A percentile compares a stretch with the other conserved stretches of the same genome.
phyloP scores from a whole-genome alignment of 2,797 vertebrate genomes.

The Euphonia xanthogaster region DNA sequence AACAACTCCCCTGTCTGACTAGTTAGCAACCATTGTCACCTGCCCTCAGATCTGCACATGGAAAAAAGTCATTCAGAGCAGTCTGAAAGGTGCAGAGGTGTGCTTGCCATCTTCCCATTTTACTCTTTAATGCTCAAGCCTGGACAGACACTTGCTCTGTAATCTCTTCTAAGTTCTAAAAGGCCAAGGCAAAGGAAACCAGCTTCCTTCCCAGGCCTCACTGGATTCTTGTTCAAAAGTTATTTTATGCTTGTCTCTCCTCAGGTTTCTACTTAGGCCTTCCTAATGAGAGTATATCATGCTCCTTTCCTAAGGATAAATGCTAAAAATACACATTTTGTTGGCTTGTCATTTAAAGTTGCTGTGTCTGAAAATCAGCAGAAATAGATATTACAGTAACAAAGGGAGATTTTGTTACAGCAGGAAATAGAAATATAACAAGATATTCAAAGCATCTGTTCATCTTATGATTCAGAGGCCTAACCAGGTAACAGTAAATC shows the following conservation, averaged over 20 bases:
- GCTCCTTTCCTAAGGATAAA: not conserved
- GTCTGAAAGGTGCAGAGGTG: not conserved
- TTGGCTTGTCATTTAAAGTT: not conserved
- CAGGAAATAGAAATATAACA: not conserved
- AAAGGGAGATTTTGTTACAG: not conserved
- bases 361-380: conserved; percentile 34
- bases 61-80: not conserved
- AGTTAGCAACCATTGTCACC: not conserved
- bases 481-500: not conserved
- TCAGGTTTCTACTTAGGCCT: not conserved
- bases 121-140: not conserved
- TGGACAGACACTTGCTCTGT: not conserved
- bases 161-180: not conserved
- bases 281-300: not conserved
- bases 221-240: not conserved
- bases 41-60: not conserved
- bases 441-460: not conserved
- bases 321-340: not conserved
- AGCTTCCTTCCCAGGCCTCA: not conserved
- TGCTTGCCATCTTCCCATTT: not conserved
- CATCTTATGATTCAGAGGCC: not conserved
- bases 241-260: not conserved
- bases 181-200: not conserved
- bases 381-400: not conserved
- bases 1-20: not conserved